A percentile compares a stretch with the other conserved stretches of the same genome.
phyloP scores from a whole-genome alignment of 1,140 invertebrate species.

The Drosophila santomea region DNA sequence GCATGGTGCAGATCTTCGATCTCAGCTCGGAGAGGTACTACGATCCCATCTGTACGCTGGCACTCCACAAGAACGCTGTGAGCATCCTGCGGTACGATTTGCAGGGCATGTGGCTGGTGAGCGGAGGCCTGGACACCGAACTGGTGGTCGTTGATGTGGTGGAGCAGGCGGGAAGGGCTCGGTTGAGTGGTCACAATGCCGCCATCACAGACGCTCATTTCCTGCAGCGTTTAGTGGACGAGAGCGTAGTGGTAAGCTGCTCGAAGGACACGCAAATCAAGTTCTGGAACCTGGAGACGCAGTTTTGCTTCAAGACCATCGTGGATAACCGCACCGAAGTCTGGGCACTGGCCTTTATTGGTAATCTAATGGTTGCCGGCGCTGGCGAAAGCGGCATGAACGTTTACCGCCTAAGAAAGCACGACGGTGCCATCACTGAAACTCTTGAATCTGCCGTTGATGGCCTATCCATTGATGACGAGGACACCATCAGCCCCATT shows the following conservation, averaged over 20 bases:
- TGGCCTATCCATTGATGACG: conserved; percentile 72
- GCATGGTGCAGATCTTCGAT: conserved; percentile 93
- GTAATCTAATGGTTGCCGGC: conserved; percentile 94
- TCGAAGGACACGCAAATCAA: conserved; percentile 98
- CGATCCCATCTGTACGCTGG: conserved; percentile 89
- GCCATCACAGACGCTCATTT: conserved; percentile 95
- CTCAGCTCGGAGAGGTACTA: conserved; percentile 87
- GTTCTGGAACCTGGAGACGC: conserved; percentile 98
- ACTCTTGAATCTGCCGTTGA: conserved; percentile 87
- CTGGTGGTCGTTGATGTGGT: conserved; percentile 98
- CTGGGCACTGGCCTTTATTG: conserved; percentile 93
- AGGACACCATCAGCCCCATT: conserved; percentile 87
- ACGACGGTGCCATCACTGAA: conserved; percentile 84
- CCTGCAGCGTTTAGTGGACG: conserved; percentile 86
- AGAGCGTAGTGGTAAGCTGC: conserved; percentile 92
- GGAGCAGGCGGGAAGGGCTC: conserved; percentile 93
- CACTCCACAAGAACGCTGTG: conserved; percentile 95
- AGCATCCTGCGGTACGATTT: conserved; percentile 92
- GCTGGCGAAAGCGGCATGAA: conserved; percentile 93
- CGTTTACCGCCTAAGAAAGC: conserved; percentile 90
- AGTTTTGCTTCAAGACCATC: conserved; percentile 98
- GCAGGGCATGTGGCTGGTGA: conserved; percentile 72
- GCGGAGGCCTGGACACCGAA: conserved; percentile 90
- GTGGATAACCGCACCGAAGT: conserved; percentile 92
- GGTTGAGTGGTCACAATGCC: conserved; percentile 96